Evolutionary conservation across 2,888 invertebrate genomes (phyloP).

Genomic region (Andrena minutula): DNA sequence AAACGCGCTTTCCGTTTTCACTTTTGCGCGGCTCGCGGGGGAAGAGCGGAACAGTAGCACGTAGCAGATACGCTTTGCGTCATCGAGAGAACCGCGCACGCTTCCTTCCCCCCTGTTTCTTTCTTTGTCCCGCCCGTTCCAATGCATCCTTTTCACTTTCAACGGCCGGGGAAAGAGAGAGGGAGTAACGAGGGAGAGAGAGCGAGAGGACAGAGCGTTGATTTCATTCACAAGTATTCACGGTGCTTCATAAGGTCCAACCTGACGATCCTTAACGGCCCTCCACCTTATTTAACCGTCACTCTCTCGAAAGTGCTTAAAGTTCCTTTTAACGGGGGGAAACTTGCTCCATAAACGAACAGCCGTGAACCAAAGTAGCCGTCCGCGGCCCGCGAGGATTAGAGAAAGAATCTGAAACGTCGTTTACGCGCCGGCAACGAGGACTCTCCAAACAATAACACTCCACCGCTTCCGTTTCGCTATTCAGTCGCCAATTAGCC

Average conservation of each 20-base stretch:
- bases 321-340: slow-evolving; percentile 63
- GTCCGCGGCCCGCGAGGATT: slow-evolving; percentile 33
- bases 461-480: neutral
- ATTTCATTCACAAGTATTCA: slow-evolving; percentile 59
- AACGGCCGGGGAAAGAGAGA: neutral
- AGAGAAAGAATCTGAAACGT: slow-evolving; percentile 46
- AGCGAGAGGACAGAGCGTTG: slow-evolving; percentile 27
- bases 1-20: too few species aligned
- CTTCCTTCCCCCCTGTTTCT: neutral
- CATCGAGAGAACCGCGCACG: slow-evolving; percentile 12
- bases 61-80: slow-evolving; percentile 4
- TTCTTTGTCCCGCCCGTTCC: slow-evolving; percentile 16
- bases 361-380: slow-evolving; percentile 50
- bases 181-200: neutral
- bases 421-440: neutral
- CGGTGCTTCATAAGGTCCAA: slow-evolving; percentile 54
- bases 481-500: neutral
- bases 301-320: slow-evolving; percentile 57
- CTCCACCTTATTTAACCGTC: slow-evolving; percentile 63
- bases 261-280: slow-evolving; percentile 57
- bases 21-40: too few species aligned
- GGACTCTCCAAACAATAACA: slow-evolving; percentile 21
- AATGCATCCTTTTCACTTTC: slow-evolving; percentile 49
- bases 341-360: slow-evolving; percentile 65
- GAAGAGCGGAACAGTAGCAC: neutral